Evolutionary conservation across 1,140 invertebrate species (phyloP).

Genomic region (Aplysia californica): DNA sequence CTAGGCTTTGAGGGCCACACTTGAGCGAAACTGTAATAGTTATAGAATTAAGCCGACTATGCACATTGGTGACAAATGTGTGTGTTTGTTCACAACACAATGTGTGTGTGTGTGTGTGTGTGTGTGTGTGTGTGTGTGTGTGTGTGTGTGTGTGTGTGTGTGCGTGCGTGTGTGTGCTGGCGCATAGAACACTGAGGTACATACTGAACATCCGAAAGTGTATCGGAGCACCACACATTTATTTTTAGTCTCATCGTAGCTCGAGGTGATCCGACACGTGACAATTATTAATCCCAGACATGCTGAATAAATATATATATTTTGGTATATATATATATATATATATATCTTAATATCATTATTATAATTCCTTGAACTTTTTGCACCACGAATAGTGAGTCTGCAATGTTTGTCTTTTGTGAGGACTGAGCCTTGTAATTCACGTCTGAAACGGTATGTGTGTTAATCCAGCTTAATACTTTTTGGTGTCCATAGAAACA

Average conservation of each 20-base stretch:
- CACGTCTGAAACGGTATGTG: too few relatives aligned
- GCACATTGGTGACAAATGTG: not conserved
- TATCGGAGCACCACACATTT: too few relatives aligned
- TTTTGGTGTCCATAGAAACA: too few relatives aligned
- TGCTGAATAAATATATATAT: too few relatives aligned
- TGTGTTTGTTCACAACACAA: not conserved
- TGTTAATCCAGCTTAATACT: too few relatives aligned
- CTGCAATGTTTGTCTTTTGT: not conserved
- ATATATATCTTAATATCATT: too few relatives aligned
- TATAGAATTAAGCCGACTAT: not conserved
- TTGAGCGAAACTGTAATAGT: too few relatives aligned
- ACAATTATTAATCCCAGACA: not conserved
- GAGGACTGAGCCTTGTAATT: too few relatives aligned
- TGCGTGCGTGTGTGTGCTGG: not conserved
- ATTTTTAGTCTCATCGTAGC: too few relatives aligned
- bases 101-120: not conserved
- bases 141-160: conserved; percentile 4
- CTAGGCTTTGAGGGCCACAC: not conserved
- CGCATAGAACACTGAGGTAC: not conserved
- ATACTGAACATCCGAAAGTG: not conserved
- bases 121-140: conserved; percentile 9
- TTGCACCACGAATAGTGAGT: not conserved
- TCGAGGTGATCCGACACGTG: not conserved
- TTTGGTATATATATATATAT: too few relatives aligned
- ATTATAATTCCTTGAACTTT: not conserved